Evolutionary conservation across 2,113 vertebrate species (phyloP), one percentile per base, ranked within the genome.

Genomic region (Phalacrocorax carbo): DNA sequence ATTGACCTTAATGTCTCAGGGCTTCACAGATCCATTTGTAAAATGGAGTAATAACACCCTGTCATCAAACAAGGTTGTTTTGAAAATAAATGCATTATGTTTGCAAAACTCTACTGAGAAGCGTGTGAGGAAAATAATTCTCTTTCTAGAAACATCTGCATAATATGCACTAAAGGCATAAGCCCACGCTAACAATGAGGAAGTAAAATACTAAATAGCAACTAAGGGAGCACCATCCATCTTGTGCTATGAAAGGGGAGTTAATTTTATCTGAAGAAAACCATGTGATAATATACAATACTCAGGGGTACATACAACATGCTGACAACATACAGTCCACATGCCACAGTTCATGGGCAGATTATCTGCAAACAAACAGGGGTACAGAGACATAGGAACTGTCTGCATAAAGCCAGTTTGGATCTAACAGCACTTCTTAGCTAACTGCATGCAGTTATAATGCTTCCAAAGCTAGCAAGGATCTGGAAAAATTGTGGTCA

Each of bases 21-120:
- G 44, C 32, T 69, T 90, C 62, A 70, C 32, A 58, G 23, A 55
- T 11, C 34, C 36, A 51, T 78, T 83, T 92, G 40, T 80, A 86
- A 93, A 92, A 73, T 42, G 40, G 14, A 88, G 15, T 89, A 88
- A 90, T 92, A 90, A 90, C 44, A 90, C 21, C 40, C 54, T 95
- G 85, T 69, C 82, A 87, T 54, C 61, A 80, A 51, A 93, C 62
- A 69, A 75, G 44, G 44, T 44, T 92, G 46, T 27, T 93, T 69
- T 69, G 75, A 83, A 94, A 96, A 95, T 23, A 92, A 80, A 81
- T 49, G 42, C 73, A 66, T 65, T 52, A 71, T 71, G 58, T 65
- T 86, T 69, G 26, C 62, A 90, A 82, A 93, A 82, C 25, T 85
- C 42, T 75, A 14, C 62, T 57, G 36, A 68, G 40, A 90, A 92